phyloP scores from a whole-genome alignment of 1,140 invertebrate species.

The Chironomus striatipennis region DNA sequence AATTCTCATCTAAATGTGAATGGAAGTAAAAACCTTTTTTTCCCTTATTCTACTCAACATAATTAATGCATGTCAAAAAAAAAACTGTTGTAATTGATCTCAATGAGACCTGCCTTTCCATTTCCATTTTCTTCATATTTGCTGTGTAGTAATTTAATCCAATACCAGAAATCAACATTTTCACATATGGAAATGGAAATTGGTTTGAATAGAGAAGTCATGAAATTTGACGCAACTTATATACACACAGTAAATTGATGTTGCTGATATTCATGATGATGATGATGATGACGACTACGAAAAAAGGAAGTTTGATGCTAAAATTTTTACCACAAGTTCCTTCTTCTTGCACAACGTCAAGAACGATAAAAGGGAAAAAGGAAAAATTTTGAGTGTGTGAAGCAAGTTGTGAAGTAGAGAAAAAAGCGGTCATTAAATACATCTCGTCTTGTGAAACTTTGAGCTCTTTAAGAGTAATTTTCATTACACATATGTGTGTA shows the following conservation, averaged over 20 bases:
- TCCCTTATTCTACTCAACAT: conserved; percentile 3
- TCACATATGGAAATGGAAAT: too few relatives aligned
- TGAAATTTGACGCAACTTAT: too few relatives aligned
- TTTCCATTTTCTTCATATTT: neutral
- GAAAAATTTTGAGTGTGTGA: neutral
- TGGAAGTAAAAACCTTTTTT: neutral
- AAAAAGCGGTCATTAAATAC: neutral
- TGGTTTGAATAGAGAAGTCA: too few relatives aligned
- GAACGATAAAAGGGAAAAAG: neutral
- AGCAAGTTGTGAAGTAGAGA: neutral
- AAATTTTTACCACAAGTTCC: too few relatives aligned
- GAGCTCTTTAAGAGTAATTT: neutral
- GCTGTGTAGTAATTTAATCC: too few relatives aligned
- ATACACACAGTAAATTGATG: too few relatives aligned
- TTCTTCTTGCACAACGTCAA: too few relatives aligned
- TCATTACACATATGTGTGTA: neutral
- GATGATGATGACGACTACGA: too few relatives aligned
- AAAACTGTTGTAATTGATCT: conserved; percentile 17
- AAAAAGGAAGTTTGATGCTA: too few relatives aligned
- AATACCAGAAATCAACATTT: too few relatives aligned
- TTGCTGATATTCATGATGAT: too few relatives aligned
- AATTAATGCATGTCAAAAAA: conserved; percentile 16
- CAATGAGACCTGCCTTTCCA: conserved; percentile 6
- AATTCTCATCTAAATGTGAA: neutral
- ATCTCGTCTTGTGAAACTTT: neutral